Base-by-base conservation (phyloP, 1,140 invertebrate genomes). In the Bilobella aurantiaca region DNA sequence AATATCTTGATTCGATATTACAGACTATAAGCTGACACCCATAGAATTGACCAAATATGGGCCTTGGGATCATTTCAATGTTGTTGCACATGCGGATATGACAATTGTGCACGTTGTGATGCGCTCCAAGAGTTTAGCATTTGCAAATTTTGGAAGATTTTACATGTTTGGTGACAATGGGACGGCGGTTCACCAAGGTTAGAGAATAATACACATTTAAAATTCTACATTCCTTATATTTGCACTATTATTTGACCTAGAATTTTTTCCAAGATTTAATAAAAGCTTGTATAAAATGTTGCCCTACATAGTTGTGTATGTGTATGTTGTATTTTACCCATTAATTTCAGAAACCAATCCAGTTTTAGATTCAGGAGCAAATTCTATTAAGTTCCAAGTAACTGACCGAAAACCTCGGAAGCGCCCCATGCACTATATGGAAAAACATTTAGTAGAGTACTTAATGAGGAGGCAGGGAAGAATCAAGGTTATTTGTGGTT, bases 301-400 rank as follows among this genome's bases (percentile, higher is more conserved):
- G n/a, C n/a, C n/a, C n/a, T n/a, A n/a, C n/a, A n/a, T n/a, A n/a
- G n/a, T n/a, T n/a, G n/a, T n/a, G n/a, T n/a, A n/a, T n/a, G n/a
- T n/a, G n/a, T n/a, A n/a, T n/a, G n/a, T n/a, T n/a, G n/a, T n/a
- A n/a, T n/a, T n/a, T n/a, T n/a, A n/a, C n/a, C n/a, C n/a, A n/a
- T n/a, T n/a, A n/a, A n/a, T n/a, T n/a, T n/a, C n/a, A n/a, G n/a
- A n/a, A n/a, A n/a, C n/a, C n/a, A n/a, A n/a, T n/a, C n/a, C n/a
- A n/a, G n/a, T n/a, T n/a, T n/a, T n/a, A n/a, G n/a, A n/a, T n/a
- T 29, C 63, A 64, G 58, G 3, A 59, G 12, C 14, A 21, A 28
- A 3, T 29, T 59, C 30, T 59, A 18, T 31, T 14, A 59, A 23
- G 18, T 23, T n/a, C 23, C 12, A 18, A 59, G 18, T 27, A 21